Conservation (phyloP, 2,113 vertebrate species). For the Paralichthys olivaceus region DNA sequence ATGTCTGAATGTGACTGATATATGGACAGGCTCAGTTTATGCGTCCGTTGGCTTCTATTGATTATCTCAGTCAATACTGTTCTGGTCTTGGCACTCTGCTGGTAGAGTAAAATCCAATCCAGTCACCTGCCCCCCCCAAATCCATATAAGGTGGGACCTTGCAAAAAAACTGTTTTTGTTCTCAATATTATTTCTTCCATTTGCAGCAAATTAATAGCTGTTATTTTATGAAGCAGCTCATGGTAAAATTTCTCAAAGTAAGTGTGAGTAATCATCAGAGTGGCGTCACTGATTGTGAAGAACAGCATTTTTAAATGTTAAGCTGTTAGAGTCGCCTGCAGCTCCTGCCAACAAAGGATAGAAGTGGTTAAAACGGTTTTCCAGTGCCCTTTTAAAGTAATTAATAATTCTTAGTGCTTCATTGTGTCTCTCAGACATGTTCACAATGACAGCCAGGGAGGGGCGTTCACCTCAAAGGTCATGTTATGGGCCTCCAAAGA, state of each 20-base stretch:
- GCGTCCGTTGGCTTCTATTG: not conserved
- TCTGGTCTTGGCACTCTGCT: constrained; percentile 4
- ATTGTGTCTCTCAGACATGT: constrained; percentile 63
- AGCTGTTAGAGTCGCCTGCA: constrained; percentile 21
- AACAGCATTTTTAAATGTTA: constrained; percentile 50
- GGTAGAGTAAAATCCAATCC: not conserved
- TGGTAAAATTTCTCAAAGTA: not conserved
- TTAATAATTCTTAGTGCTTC: constrained; percentile 60
- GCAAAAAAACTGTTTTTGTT: too few relatives aligned
- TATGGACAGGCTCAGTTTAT: not conserved
- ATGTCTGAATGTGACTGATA: not conserved
- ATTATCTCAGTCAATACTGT: constrained; percentile 23
- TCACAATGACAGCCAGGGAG: constrained; percentile 71
- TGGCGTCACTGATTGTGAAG: not conserved
- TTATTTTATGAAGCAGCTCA: not conserved
- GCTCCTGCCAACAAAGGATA: constrained; percentile 39
- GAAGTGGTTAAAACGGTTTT: constrained; percentile 30
- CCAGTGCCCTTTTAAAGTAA: constrained; percentile 72
- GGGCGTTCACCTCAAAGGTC: constrained; percentile 71
- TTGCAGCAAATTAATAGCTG: not conserved
- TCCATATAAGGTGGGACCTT: not conserved
- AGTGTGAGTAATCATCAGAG: not conserved
- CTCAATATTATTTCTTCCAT: not conserved
- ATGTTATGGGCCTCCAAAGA: constrained; percentile 40
- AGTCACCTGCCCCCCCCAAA: not conserved